phyloP scores from a whole-genome alignment of 2,797 vertebrate species.

The Fratercula arctica region DNA sequence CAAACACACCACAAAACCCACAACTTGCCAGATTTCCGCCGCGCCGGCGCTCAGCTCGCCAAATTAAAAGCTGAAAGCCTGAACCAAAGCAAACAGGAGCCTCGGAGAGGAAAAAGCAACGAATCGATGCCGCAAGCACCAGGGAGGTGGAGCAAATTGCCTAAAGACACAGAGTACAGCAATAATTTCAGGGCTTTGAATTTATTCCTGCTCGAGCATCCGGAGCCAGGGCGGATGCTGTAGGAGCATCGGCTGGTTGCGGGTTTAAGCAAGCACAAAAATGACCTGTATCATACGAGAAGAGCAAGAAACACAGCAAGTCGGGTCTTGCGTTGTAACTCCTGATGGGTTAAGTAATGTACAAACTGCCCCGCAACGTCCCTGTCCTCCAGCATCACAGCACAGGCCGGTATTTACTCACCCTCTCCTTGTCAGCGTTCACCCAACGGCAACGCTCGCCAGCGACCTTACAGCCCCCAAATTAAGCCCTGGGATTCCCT shows the following conservation, averaged over 20 bases:
- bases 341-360: background rate
- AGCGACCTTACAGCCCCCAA: background rate
- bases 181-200: background rate
- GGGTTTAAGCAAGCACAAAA: background rate
- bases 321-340: background rate
- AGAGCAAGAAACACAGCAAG: background rate
- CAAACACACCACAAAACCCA: background rate
- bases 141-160: background rate
- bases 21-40: background rate
- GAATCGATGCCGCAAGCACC: fast-evolving
- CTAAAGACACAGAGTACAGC: background rate
- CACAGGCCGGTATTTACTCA: background rate
- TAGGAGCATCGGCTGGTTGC: background rate
- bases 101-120: background rate
- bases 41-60: background rate
- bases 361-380: background rate
- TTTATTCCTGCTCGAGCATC: background rate
- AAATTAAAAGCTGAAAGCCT: background rate
- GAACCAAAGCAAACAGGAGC: background rate
- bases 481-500: too few species aligned
- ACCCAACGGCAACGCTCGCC: background rate
- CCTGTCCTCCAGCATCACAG: background rate
- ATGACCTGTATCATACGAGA: fast-evolving
- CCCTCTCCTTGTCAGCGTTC: background rate
- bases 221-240: fast-evolving